A percentile compares a stretch with the other conserved stretches of the same genome.
These are phyloP conservation scores for Thamnophis sirtalis DNA, from an alignment of 2,113 vertebrate genomes.

Conservation along the genomic window DNA sequence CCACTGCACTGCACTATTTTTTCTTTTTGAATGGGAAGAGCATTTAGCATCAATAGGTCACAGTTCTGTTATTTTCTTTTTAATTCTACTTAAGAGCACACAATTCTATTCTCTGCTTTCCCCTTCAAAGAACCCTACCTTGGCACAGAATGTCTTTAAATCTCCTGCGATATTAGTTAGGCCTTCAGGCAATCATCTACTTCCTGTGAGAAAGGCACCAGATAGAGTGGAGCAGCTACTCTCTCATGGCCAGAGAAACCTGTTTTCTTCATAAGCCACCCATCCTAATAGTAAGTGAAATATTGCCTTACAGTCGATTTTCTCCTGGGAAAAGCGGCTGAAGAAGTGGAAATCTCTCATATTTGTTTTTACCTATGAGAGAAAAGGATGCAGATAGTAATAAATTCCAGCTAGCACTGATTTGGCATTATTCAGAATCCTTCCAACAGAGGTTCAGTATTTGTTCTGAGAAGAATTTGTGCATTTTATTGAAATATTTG, in stretches of 20 bases:
- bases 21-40: not conserved
- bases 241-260: not conserved
- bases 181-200: not conserved
- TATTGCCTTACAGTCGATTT: not conserved
- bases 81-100: not conserved
- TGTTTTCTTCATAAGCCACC: not conserved
- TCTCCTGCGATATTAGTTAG: not conserved
- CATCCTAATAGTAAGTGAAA: not conserved
- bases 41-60: not conserved
- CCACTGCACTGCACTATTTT: not conserved
- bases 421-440: not conserved
- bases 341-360: not conserved
- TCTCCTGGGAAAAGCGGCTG: not conserved
- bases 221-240: not conserved
- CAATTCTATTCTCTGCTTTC: not conserved
- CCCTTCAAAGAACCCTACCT: not conserved
- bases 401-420: not conserved
- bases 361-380: not conserved
- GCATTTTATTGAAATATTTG: not conserved
- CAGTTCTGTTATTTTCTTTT: not conserved
- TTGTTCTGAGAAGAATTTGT: not conserved
- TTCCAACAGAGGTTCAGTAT: not conserved
- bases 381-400: not conserved
- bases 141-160: not conserved
- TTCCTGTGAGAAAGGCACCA: not conserved